A percentile compares a stretch with the other conserved stretches of the same genome.
phyloP scores from a whole-genome alignment of 2,113 vertebrate species.

The Tautogolabrus adspersus region DNA sequence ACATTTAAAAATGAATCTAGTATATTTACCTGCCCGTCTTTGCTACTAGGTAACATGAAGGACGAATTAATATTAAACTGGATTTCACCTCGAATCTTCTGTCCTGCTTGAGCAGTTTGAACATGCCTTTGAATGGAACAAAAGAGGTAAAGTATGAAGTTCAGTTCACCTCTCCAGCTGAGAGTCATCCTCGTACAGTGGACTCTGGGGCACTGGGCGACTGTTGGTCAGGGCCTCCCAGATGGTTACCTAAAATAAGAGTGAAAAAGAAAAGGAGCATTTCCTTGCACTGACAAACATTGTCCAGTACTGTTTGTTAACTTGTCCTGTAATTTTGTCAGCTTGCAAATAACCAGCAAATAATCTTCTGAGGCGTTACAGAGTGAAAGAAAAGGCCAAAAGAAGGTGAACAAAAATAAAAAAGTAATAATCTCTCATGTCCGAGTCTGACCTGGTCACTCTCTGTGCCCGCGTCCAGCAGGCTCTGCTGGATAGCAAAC shows the following conservation, averaged over 20 bases:
- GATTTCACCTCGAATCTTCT: background rate
- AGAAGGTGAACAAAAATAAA: background rate
- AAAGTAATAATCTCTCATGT: background rate
- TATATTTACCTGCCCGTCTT: too few relatives aligned
- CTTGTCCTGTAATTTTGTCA: too few relatives aligned
- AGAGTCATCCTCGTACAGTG: conserved; percentile 89
- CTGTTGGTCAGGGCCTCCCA: conserved; percentile 96
- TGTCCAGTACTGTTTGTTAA: too few relatives aligned
- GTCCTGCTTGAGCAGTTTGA: background rate
- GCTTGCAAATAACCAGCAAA: background rate
- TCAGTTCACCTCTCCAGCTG: conserved; percentile 90
- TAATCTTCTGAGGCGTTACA: background rate
- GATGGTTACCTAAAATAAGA: conserved; percentile 88
- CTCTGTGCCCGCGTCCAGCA: conserved; percentile 92
- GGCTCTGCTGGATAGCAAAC: conserved; percentile 96
- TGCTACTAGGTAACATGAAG: too few relatives aligned
- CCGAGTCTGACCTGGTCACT: conserved; percentile 88
- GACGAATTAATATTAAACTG: too few relatives aligned
- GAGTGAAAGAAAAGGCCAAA: background rate
- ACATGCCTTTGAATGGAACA: background rate
- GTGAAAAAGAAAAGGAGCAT: background rate
- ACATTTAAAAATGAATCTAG: too few relatives aligned
- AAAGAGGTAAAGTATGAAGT: background rate
- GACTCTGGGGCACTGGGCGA: conserved; percentile 84
- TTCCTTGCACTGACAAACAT: too few relatives aligned